These are phyloP conservation scores for Galeopsomyia nigrocyanea DNA, from an alignment of 2,888 invertebrate species.

Conservation along the genomic window DNA sequence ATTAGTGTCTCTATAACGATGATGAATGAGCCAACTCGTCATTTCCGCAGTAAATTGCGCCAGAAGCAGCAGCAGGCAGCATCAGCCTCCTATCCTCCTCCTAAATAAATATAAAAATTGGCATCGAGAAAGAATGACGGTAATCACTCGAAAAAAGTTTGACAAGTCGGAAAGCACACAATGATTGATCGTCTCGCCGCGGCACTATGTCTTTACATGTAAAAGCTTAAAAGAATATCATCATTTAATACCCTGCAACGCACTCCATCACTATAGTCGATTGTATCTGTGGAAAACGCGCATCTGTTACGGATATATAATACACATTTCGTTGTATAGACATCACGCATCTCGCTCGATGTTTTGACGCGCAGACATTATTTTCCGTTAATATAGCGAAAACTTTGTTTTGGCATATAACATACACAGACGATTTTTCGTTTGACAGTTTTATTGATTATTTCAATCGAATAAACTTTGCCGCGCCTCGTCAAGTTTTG, in stretches of 20 bases:
- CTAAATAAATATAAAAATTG: slow-evolving; percentile 34
- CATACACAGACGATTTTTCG: background rate
- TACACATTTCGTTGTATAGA: background rate
- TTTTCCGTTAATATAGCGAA: slow-evolving; percentile 2
- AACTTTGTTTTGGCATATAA: background rate
- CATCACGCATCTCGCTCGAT: background rate
- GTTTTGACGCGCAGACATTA: background rate
- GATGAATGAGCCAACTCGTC: slow-evolving; percentile 41
- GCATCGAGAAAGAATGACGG: slow-evolving; percentile 22
- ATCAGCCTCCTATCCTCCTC: too few relatives aligned
- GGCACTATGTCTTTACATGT: slow-evolving; percentile 26
- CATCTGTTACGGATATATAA: slow-evolving; percentile 7
- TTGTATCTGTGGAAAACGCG: slow-evolving; percentile 25
- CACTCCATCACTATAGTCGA: slow-evolving; percentile 40
- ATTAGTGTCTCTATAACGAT: slow-evolving; percentile 43
- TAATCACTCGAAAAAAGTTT: slow-evolving; percentile 44
- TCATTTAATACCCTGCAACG: slow-evolving; percentile 37
- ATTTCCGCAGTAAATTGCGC: slow-evolving; percentile 33
- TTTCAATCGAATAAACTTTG: slow-evolving; percentile 19
- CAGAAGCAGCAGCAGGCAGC: too few relatives aligned
- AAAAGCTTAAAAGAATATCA: slow-evolving; percentile 40
- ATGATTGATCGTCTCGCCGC: slow-evolving; percentile 43
- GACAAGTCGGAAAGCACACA: slow-evolving; percentile 36
- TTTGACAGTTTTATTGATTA: slow-evolving; percentile 1
- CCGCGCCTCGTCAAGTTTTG: background rate